Evolutionary conservation across 1,140 invertebrate species (phyloP), one percentile per base, ranked within the genome.

Genomic region (Druon quercuslanigerum): DNA sequence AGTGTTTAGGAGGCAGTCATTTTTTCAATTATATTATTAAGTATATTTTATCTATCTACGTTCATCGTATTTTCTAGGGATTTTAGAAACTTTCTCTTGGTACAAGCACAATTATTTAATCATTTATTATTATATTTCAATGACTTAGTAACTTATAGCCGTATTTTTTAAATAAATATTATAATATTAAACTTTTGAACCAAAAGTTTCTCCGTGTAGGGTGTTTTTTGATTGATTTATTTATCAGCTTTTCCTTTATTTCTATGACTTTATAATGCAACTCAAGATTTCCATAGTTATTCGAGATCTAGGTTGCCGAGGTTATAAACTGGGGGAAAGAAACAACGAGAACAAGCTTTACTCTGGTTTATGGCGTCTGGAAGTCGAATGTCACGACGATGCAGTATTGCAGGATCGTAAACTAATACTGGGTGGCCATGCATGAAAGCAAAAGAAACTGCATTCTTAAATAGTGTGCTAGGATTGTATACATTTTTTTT

Each of bases 281-380:
- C 2, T 54, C n/a, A 54, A 54, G 52, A 54, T 54, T 54, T 54
- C 52, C 40, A 46, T 46, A 46, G 40, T 46, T 54, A 54, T 54
- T 54, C 7, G 52, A 17, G 52, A 54, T 54, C 52, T 54, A 54
- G 52, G n/a, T 17, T 17, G 52, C 3, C 8, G 17, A 17, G 52
- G 17, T 54, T 54, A 54, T 54, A 54, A 54, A 54, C 52, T n/a
- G n/a, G 6, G 3, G 52, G 16, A 54, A 54, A 54, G 52, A 54
- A 54, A 54, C 52, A 54, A 54, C 52, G 52, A 54, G 52, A 54
- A 54, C 51, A 54, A 54, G 52, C n/a, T 54, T 54, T 54, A 54
- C 52, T 54, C 52, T 54, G 52, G 51, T 54, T 54, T 54, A 54
- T 54, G 7, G 52, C 52, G 52, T 54, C 52, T 54, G 52, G 17